Evolutionary conservation across 2,888 invertebrate species (phyloP).

Genomic region (Eumacrocentrus americanus): DNA sequence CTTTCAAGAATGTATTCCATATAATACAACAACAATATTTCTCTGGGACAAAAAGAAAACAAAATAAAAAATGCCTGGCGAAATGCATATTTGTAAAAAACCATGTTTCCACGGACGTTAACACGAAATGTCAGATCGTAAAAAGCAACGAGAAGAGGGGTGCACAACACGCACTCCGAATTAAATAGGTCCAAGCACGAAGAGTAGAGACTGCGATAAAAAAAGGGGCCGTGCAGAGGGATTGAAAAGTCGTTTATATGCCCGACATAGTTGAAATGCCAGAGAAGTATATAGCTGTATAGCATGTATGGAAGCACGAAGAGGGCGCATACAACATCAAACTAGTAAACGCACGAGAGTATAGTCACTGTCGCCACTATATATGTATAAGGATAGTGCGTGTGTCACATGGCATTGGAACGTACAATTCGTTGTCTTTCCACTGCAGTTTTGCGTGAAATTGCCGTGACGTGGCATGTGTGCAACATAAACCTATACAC

Average conservation of each 20-base stretch:
- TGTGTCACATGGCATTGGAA: constrained; percentile 29
- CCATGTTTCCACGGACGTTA: background rate
- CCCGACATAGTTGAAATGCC: constrained; percentile 13
- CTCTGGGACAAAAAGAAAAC: too few relatives aligned
- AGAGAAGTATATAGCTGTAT: background rate
- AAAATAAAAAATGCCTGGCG: too few relatives aligned
- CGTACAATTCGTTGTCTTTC: constrained; percentile 38
- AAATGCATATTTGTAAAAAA: background rate
- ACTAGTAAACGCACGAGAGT: background rate
- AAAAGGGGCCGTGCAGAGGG: background rate
- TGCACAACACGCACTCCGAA: background rate
- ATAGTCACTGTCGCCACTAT: background rate
- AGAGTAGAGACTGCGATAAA: background rate
- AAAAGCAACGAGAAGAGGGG: background rate
- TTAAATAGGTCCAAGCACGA: constrained; percentile 1
- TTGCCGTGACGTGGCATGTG: constrained; percentile 38
- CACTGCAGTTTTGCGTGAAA: constrained; percentile 33
- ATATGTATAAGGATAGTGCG: too few relatives aligned
- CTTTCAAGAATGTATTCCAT: background rate
- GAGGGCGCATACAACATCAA: too few relatives aligned
- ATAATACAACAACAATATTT: too few relatives aligned
- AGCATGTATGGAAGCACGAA: too few relatives aligned
- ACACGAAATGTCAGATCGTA: constrained; percentile 1
- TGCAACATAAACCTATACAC: constrained; percentile 35
- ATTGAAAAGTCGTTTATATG: constrained; percentile 29